Base-by-base conservation (phyloP, 2,888 invertebrate species). In the Tuta absoluta region DNA sequence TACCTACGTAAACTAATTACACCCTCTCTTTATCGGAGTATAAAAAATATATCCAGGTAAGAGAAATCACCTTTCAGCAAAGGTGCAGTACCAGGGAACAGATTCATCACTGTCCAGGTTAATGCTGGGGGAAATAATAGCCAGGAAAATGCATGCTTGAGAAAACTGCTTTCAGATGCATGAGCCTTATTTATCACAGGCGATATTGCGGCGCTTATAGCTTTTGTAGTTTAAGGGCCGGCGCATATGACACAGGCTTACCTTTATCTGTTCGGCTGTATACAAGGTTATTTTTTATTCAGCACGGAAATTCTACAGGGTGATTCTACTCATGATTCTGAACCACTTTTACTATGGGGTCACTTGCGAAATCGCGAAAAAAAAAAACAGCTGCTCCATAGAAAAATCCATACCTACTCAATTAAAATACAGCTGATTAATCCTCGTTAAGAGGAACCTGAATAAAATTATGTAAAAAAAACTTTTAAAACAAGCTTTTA, bases 131-230 rank as follows among this genome's bases (percentile, higher is more conserved):
- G 33, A 56, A 56, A 56, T 56, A 56, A 56, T 56, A 56, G 56
- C 56, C 56, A 56, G 24, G 56, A 56, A 56, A 56, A 33, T 56
- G 56, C 56, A 56, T 56, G 56, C 56, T 33, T 56, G 56, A 56
- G 56, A 56, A 56, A 56, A 56, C 56, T 56, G 56, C 56, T 56
- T 56, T 56, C 28, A 56, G 56, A 56, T 56, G 56, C 56, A 56
- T 56, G 56, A 56, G 56, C 56, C 56, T 12, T 56, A 56, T 56
- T 56, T 56, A 56, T 56, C 56, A 56, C 56, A 33, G 33, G 28
- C 24, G 56, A 56, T 56, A 33, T 51, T 51, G 51, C 51, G 51
- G 23, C 11, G 51, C 51, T 51, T 51, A 51, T 21, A 51, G 21
- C 51, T 51, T 23, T 51, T 51, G 21, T 23, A 23, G 23, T 23